Evolutionary conservation across 2,888 invertebrate genomes (phyloP).

Genomic region (Ceraclea dissimilis): DNA sequence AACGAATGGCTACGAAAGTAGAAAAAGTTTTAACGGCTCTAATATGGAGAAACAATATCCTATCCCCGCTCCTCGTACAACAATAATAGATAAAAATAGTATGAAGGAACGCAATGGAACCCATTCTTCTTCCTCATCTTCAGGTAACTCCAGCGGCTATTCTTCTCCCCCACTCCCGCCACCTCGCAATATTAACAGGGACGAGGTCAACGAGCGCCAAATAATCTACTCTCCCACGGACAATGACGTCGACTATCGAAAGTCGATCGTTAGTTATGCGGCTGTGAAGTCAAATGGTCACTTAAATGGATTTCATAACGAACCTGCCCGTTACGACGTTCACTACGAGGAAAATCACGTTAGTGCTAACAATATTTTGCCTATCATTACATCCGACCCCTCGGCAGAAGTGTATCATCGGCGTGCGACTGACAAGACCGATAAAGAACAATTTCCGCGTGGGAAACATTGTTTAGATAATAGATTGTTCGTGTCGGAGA

Average conservation of each 20-base stretch:
- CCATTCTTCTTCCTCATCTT: slow-evolving; percentile 9
- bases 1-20: slow-evolving; percentile 24
- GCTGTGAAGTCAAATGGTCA: slow-evolving; percentile 18
- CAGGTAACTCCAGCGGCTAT: slow-evolving; percentile 15
- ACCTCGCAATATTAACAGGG: slow-evolving; percentile 2
- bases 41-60: slow-evolving; percentile 30
- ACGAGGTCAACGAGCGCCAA: slow-evolving; percentile 18
- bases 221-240: slow-evolving; percentile 18
- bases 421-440: slow-evolving; percentile 10
- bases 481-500: slow-evolving; percentile 30
- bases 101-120: slow-evolving; percentile 1
- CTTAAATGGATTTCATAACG: slow-evolving; percentile 15
- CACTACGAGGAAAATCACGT: slow-evolving; percentile 10
- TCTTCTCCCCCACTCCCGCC: slow-evolving; percentile 11
- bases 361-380: background rate
- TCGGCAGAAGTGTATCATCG: slow-evolving; percentile 7
- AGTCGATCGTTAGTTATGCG: slow-evolving; percentile 19
- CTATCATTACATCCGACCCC: slow-evolving; percentile 1
- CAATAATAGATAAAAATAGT: background rate
- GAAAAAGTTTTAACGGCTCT: slow-evolving; percentile 28
- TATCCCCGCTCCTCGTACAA: slow-evolving; percentile 26
- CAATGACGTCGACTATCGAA: slow-evolving; percentile 24
- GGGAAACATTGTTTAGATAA: slow-evolving; percentile 20
- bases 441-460: slow-evolving; percentile 21
- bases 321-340: slow-evolving; percentile 10